Conservation (phyloP, 2,888 invertebrate species). For the Ommatoiulus sabulosus region DNA sequence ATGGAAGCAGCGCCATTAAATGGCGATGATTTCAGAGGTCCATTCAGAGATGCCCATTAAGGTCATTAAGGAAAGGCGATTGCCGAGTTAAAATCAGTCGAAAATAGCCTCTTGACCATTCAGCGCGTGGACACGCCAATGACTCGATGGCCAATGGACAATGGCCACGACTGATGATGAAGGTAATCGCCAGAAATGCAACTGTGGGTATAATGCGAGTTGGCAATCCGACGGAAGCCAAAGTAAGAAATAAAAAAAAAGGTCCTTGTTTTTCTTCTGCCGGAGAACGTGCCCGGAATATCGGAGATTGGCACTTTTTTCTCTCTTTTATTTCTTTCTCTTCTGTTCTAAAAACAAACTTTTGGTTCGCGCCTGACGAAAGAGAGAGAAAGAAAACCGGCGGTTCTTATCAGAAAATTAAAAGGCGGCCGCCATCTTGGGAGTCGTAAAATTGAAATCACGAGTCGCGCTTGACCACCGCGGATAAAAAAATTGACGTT, state of each 20-base stretch:
- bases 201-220: background rate
- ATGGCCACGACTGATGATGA: slow-evolving; percentile 10
- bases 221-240: background rate
- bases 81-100: slow-evolving; percentile 30
- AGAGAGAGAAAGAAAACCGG: background rate
- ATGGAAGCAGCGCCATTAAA: slow-evolving; percentile 25
- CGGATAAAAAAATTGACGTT: background rate
- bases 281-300: background rate
- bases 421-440: slow-evolving; percentile 15
- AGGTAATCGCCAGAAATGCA: slow-evolving; percentile 15
- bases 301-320: background rate
- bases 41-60: slow-evolving; percentile 40
- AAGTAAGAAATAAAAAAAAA: slow-evolving; percentile 37
- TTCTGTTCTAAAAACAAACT: slow-evolving; percentile 26
- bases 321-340: too few species aligned
- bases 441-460: slow-evolving; percentile 6
- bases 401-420: slow-evolving; percentile 16
- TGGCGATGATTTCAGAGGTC: slow-evolving; percentile 31
- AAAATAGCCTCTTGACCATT: slow-evolving; percentile 39
- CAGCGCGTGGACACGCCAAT: background rate
- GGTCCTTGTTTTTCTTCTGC: background rate
- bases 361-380: background rate
- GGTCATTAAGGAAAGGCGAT: slow-evolving; percentile 43
- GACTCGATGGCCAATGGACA: slow-evolving; percentile 43
- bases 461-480: background rate